These are phyloP conservation scores for Lordiphosa clarofinis DNA, from an alignment of 1,140 invertebrate species.

Conservation along the genomic window DNA sequence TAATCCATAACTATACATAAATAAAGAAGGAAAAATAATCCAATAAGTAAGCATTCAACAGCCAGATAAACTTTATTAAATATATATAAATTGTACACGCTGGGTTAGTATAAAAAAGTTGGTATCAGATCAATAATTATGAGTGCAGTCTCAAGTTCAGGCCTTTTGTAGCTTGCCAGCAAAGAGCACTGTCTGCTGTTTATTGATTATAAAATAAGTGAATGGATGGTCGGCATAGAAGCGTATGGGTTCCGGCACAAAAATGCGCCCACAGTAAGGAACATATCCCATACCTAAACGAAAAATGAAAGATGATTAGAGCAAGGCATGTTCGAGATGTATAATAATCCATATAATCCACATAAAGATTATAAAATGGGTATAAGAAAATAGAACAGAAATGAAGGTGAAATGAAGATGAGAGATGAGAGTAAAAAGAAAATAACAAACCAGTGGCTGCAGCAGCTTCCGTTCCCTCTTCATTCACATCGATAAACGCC, in stretches of 20 bases:
- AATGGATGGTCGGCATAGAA: slow-evolving; percentile 53
- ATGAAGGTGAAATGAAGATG: too few species aligned
- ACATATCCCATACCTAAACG: slow-evolving; percentile 30
- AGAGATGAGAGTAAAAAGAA: slow-evolving; percentile 9
- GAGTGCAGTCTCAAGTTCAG: slow-evolving; percentile 23
- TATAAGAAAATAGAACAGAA: too few species aligned
- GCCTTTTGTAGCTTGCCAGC: slow-evolving; percentile 27
- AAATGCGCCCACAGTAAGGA: slow-evolving; percentile 44
- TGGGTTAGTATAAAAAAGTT: slow-evolving; percentile 30
- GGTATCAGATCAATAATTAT: too few species aligned
- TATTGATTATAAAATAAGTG: slow-evolving; percentile 32
- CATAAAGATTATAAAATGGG: not conserved
- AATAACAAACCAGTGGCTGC: slow-evolving; percentile 75
- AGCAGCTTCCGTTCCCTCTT: slow-evolving; percentile 82
- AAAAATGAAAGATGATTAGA: slow-evolving; percentile 24
- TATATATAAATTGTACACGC: slow-evolving; percentile 27
- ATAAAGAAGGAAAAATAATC: not conserved
- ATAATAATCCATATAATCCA: too few species aligned
- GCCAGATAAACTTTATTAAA: too few species aligned
- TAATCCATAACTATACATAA: not conserved
- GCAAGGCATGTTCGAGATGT: not conserved
- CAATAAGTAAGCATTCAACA: not conserved
- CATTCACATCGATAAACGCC: slow-evolving; percentile 82
- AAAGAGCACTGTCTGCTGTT: slow-evolving; percentile 23
- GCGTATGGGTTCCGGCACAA: slow-evolving; percentile 29